phyloP scores from a whole-genome alignment of 1,140 invertebrate species.

The Pogonus chalceus region DNA sequence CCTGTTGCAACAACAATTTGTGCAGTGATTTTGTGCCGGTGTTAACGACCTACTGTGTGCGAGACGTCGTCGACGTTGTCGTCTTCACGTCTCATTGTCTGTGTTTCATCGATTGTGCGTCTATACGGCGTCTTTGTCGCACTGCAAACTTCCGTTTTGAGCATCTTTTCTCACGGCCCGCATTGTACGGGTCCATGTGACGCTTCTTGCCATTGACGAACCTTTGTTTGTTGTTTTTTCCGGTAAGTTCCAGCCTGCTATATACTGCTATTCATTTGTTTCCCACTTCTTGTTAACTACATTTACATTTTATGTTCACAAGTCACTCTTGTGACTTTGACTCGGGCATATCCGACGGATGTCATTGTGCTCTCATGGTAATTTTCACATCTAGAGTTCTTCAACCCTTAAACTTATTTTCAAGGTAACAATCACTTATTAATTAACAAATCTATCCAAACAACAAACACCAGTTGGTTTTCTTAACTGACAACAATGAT shows the following conservation, averaged over 20 bases:
- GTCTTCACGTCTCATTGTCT: slow-evolving; percentile 1
- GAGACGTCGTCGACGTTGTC: neutral
- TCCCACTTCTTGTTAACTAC: no score
- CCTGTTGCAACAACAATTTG: neutral
- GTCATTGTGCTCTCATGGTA: no score
- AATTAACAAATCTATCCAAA: no score
- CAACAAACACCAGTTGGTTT: no score
- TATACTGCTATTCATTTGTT: no score
- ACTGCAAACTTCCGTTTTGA: neutral
- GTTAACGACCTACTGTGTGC: neutral
- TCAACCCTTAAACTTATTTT: no score
- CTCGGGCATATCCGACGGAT: no score
- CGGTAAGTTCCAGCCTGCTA: slow-evolving; percentile 1
- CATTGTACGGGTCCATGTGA: neutral
- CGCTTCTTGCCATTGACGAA: neutral
- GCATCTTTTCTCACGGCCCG: neutral
- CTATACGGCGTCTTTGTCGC: neutral
- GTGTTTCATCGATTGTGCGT: slow-evolving; percentile 3
- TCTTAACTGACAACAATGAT: no score
- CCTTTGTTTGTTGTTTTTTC: neutral
- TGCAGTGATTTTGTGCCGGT: neutral
- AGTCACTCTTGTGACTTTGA: no score
- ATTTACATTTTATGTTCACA: no score
- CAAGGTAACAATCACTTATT: no score
- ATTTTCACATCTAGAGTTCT: no score